These are phyloP conservation scores for Cydia fagiglandana DNA, from an alignment of 1,140 invertebrate genomes.

Conservation along the genomic window DNA sequence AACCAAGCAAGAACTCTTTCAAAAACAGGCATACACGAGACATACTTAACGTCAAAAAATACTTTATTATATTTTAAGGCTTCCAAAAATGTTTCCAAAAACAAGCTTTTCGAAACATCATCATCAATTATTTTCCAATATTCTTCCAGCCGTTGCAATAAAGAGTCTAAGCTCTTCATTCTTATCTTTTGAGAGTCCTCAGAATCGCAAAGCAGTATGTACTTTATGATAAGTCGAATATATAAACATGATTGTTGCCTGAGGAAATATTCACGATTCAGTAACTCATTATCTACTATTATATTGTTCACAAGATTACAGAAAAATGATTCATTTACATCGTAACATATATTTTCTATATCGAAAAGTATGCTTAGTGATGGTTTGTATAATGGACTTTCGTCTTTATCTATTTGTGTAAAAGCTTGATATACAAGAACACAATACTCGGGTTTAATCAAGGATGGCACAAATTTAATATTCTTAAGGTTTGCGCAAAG, in stretches of 20 bases:
- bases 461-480: conserved; percentile 39
- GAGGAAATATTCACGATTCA: neutral
- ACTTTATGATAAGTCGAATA: conserved; percentile 50
- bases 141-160: conserved; percentile 45
- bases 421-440: conserved; percentile 41
- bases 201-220: conserved; percentile 47
- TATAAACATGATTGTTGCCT: conserved; percentile 36
- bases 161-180: conserved; percentile 44
- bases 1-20: conserved; percentile 47
- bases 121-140: neutral
- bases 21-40: conserved; percentile 47
- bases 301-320: conserved; percentile 29
- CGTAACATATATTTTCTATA: conserved; percentile 45
- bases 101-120: conserved; percentile 18
- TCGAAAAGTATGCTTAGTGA: neutral
- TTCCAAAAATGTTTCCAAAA: conserved; percentile 36
- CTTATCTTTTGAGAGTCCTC: conserved; percentile 44
- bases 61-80: conserved; percentile 51
- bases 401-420: conserved; percentile 37
- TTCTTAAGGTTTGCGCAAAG: conserved; percentile 34
- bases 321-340: conserved; percentile 46
- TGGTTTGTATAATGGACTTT: neutral
- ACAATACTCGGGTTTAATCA: conserved; percentile 51
- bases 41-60: conserved; percentile 48
- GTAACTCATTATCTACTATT: conserved; percentile 32